Evolutionary conservation across 2,888 invertebrate genomes (phyloP).

Genomic region (Eristalis intricaria): DNA sequence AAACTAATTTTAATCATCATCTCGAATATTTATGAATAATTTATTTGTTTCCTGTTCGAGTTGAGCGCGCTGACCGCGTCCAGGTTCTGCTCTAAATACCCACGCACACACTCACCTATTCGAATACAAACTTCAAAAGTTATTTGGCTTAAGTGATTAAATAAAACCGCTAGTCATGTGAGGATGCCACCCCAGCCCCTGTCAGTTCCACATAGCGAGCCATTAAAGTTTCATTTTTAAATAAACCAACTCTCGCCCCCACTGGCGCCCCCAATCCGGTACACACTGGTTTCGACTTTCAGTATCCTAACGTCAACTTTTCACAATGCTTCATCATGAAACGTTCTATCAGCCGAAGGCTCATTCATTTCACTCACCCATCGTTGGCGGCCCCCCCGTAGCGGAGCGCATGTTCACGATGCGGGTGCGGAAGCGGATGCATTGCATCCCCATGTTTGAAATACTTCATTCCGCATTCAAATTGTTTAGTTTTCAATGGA

Average conservation of each 20-base stretch:
- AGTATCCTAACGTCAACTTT: constrained; percentile 27
- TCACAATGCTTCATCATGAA: constrained; percentile 37
- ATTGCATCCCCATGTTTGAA: constrained; percentile 8
- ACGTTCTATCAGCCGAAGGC: constrained; percentile 24
- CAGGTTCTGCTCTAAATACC: neutral
- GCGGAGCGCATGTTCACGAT: neutral
- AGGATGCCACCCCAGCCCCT: neutral
- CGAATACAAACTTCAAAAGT: constrained; percentile 10
- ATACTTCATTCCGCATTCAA: constrained; percentile 32
- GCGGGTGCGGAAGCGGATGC: constrained; percentile 8
- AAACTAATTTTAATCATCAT: constrained; percentile 3
- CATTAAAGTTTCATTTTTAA: constrained; percentile 39
- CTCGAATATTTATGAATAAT: neutral
- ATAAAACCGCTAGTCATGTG: constrained; percentile 33
- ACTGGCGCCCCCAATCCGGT: neutral
- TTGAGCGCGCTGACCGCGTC: neutral
- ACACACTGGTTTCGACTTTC: neutral
- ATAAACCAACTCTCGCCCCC: constrained; percentile 6
- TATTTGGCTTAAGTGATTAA: constrained; percentile 49
- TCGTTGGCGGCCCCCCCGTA: neutral
- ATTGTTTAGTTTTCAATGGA: constrained; percentile 47
- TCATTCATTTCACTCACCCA: neutral
- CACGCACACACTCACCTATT: neutral
- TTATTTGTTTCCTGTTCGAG: neutral
- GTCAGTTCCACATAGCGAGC: neutral